Percentiles rank a stretch among this genome's conserved stretches.
phyloP scores from a whole-genome alignment of 2,113 vertebrate genomes.

The Dascyllus trimaculatus region DNA sequence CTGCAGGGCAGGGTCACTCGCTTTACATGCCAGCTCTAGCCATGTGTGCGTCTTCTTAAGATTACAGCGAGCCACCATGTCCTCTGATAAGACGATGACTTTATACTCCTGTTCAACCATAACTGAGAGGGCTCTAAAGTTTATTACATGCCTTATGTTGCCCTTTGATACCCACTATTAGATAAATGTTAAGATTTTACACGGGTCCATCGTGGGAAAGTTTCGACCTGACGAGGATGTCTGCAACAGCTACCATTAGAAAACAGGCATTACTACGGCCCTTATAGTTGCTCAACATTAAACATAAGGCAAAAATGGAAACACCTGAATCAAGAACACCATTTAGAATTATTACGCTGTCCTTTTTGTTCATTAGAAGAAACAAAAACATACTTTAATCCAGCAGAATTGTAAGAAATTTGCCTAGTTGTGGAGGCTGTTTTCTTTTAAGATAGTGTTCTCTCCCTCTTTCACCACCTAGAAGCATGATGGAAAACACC shows the following conservation, averaged over 20 bases:
- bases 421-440: no score
- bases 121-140: not conserved
- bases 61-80: slow-evolving; percentile 1
- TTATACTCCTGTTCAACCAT: not conserved
- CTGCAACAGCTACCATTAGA: no score
- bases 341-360: no score
- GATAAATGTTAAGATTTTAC: not conserved
- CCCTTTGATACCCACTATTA: not conserved
- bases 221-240: not conserved
- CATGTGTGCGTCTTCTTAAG: not conserved
- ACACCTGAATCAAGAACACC: no score
- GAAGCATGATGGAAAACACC: no score
- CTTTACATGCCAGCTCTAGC: not conserved
- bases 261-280: no score
- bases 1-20: not conserved
- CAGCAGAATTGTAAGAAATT: no score
- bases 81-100: slow-evolving; percentile 3
- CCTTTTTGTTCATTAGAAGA: no score
- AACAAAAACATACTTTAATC: no score
- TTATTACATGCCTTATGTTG: not conserved
- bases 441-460: no score
- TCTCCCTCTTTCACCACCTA: no score
- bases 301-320: not conserved
- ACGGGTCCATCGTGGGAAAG: not conserved
- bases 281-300: no score